Conservation (phyloP, 2,113 vertebrate genomes). For the Menidia beryllina region DNA sequence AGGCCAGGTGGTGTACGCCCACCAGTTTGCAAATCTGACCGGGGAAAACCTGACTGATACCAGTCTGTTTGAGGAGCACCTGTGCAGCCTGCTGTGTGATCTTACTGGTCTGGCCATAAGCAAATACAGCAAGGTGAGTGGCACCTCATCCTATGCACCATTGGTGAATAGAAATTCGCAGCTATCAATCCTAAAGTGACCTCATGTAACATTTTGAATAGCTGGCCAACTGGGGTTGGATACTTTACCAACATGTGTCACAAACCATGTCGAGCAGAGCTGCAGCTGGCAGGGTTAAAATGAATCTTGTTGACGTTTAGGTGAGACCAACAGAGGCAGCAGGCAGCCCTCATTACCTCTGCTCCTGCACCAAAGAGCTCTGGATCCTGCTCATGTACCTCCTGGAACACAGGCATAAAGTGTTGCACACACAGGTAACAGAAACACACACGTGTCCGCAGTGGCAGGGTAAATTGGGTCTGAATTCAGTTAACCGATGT, state of each 20-base stretch:
- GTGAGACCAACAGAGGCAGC: constrained; percentile 90
- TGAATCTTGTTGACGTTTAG: constrained; percentile 68
- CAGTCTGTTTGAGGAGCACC: constrained; percentile 93
- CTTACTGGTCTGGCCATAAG: constrained; percentile 88
- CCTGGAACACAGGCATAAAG: constrained; percentile 88
- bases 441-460: constrained; percentile 5
- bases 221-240: background rate
- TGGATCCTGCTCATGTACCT: constrained; percentile 92
- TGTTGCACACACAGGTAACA: constrained; percentile 86
- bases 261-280: background rate
- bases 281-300: constrained; percentile 8
- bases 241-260: background rate
- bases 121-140: constrained; percentile 92
- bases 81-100: constrained; percentile 88
- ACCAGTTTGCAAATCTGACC: constrained; percentile 90
- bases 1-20: constrained; percentile 94
- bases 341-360: constrained; percentile 84
- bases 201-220: constrained; percentile 3
- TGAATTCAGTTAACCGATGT: background rate
- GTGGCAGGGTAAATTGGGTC: background rate
- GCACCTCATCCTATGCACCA: constrained; percentile 10
- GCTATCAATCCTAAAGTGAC: background rate
- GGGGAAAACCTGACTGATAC: constrained; percentile 91
- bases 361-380: constrained; percentile 91
- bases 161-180: background rate